Evolutionary conservation across 2,797 vertebrate genomes (phyloP).

Genomic region (Strix occidentalis): DNA sequence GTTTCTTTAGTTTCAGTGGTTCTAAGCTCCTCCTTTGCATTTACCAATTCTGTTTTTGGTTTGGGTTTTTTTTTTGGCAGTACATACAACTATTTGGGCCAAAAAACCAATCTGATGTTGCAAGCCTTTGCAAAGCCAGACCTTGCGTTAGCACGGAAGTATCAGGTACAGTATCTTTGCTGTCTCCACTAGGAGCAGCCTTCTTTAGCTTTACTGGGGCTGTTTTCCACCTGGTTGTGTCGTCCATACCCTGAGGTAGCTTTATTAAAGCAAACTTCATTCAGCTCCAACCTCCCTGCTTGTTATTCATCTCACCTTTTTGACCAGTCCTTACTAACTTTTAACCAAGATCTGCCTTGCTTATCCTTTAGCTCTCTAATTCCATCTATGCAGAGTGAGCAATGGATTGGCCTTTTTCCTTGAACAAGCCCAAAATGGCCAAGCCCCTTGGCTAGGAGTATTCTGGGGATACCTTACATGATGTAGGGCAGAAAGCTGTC

Average conservation of each 20-base stretch:
- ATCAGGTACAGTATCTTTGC: slow-evolving; percentile 81
- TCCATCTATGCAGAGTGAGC: neutral
- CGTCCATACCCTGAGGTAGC: neutral
- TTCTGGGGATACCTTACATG: neutral
- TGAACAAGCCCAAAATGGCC: neutral
- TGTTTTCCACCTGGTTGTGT: neutral
- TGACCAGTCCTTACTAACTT: neutral
- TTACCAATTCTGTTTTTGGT: neutral
- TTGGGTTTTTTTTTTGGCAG: slow-evolving; percentile 67
- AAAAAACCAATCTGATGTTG: slow-evolving; percentile 78
- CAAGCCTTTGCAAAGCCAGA: slow-evolving; percentile 81
- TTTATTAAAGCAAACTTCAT: neutral
- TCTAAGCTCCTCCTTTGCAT: neutral
- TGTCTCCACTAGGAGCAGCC: neutral
- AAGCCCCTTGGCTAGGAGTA: neutral
- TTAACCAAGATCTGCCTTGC: neutral
- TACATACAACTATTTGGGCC: slow-evolving; percentile 92
- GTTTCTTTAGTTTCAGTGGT: neutral
- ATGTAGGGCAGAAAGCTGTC: neutral
- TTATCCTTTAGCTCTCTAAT: neutral
- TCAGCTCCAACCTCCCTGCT: neutral
- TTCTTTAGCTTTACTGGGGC: neutral
- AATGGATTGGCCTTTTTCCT: neutral
- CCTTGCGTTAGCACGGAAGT: slow-evolving; percentile 74
- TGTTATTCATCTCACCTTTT: neutral